Evolutionary conservation across 2,113 vertebrate genomes (phyloP), one percentile per base, ranked within the genome.

Genomic region (Oreotrochilus melanogaster): DNA sequence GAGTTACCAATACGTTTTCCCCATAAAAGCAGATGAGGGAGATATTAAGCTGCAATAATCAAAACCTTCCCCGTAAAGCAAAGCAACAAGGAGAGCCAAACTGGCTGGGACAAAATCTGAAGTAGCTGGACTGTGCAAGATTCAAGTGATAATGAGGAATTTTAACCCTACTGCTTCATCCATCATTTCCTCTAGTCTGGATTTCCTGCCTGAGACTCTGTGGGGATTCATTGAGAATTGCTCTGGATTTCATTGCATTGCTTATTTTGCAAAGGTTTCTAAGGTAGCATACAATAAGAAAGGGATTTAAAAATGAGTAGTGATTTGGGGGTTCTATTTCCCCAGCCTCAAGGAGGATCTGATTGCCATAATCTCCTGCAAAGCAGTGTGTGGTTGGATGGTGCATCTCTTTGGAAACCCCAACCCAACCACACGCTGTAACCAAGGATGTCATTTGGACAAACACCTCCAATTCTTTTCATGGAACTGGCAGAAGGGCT

Each of bases 1-100:
- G 35, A 27, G 43, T 75, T 88, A 72, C 75, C 78, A 79, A 25
- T 65, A 65, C 21, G 43, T 51, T 89, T 79, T 79, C 54, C 78
- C 27, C 64, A 39, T 94, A 51, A 82, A 82, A 93, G 81, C 50
- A 93, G 71, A 61, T 73, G 74, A 95, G 33, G 45, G 84, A 86
- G 71, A 73, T 73, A 82, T 5, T 91, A 93, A 91, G 28, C 30
- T 43, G 51, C 47, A 66, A 39, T 54, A 85, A 89, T 84, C 61
- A 88, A 88, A 95, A 61, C 39, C 73, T 85, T 91, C 10, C 45
- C 31, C 11, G 14, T 58, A 50, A 60, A 89, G 30, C 0, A 0
- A 89, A 72, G 60, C 56, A 66, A 17, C 37, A 50, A 61, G 15
- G 48, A 75, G 91, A 85, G 66, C 30, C 78, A 92, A 58, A 66